These are phyloP conservation scores for Cephus spinipes DNA, from an alignment of 2,888 invertebrate species.

Conservation along the genomic window DNA sequence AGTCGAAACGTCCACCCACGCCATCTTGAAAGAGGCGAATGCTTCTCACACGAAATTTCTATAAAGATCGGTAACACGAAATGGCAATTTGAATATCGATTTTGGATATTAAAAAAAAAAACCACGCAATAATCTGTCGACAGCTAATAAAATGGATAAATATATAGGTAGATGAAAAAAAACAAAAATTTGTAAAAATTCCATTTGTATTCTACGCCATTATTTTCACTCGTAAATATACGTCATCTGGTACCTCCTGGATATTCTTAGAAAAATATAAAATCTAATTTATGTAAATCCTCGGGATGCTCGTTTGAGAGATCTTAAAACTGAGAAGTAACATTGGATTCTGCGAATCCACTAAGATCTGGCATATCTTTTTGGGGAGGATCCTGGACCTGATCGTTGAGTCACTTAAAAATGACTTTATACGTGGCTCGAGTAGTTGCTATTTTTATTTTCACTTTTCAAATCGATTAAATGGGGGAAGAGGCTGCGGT, in stretches of 20 bases:
- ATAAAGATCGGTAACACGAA: background rate
- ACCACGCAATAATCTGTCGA: background rate
- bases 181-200: background rate
- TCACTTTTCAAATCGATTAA: background rate
- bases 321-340: slow-evolving; percentile 1
- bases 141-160: background rate
- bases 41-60: background rate
- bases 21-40: slow-evolving; percentile 9
- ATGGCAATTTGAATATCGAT: background rate
- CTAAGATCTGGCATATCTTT: background rate
- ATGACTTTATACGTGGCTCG: background rate
- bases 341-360: background rate
- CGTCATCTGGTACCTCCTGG: background rate
- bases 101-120: background rate
- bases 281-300: slow-evolving; percentile 67
- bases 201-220: background rate
- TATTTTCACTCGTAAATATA: background rate
- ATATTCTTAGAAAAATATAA: slow-evolving; percentile 29
- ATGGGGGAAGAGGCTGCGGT: background rate
- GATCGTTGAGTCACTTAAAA: background rate
- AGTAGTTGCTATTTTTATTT: background rate
- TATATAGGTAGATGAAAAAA: too few species aligned
- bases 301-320: slow-evolving; percentile 1
- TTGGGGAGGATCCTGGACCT: background rate
- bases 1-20: slow-evolving; percentile 34